Evolutionary conservation across 2,888 invertebrate species (phyloP).

Genomic region (Andrena fulva): DNA sequence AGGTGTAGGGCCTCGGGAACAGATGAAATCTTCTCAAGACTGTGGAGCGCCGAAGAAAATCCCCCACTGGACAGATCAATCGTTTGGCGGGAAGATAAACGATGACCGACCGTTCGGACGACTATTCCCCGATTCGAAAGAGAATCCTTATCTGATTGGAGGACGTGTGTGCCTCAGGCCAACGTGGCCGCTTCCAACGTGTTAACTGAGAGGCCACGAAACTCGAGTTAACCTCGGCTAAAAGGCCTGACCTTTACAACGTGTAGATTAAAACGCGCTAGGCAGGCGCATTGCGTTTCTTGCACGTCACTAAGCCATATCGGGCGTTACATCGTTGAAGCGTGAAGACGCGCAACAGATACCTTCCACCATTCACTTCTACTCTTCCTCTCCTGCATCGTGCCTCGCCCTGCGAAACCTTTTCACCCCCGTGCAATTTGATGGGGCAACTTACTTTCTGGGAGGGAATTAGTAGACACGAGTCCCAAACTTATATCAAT

Average conservation of each 20-base stretch:
- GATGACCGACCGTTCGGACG: background rate
- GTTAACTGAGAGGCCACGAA: constrained; percentile 50
- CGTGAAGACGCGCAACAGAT: background rate
- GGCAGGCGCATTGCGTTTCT: constrained; percentile 26
- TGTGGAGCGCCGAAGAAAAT: constrained; percentile 32
- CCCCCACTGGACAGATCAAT: constrained; percentile 38
- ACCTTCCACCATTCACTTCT: background rate
- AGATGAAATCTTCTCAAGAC: background rate
- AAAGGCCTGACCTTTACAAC: constrained; percentile 55
- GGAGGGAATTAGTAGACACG: no score
- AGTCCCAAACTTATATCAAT: no score
- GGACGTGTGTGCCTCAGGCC: constrained; percentile 20
- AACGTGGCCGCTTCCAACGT: constrained; percentile 64
- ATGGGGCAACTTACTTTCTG: no score
- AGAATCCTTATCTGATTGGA: constrained; percentile 44
- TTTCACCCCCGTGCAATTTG: background rate
- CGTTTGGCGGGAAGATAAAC: constrained; percentile 62
- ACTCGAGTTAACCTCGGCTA: constrained; percentile 20
- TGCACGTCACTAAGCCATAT: background rate
- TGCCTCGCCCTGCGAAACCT: background rate
- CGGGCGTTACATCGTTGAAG: background rate
- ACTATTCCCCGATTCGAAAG: constrained; percentile 45
- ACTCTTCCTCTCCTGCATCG: background rate
- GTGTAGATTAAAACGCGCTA: constrained; percentile 43
- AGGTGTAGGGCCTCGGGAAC: background rate